Base-by-base conservation (phyloP, 2,888 invertebrate species). In the Pandemis cinnamomeana region DNA sequence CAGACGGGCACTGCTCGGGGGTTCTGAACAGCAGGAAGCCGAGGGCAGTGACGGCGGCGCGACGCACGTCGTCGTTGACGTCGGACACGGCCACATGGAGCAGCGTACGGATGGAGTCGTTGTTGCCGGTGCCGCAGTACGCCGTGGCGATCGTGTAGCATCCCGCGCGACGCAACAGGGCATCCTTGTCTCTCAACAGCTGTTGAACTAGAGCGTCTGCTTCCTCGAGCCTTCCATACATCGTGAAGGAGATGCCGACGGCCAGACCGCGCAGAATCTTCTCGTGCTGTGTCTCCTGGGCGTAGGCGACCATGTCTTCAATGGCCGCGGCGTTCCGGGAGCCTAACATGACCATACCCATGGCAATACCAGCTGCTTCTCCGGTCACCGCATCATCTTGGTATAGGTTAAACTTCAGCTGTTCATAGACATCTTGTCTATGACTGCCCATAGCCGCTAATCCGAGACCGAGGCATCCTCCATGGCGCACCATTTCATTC, bases 361-460 rank as follows among this genome's bases (percentile, higher is more conserved):
- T 99, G 0, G 99, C 99, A 80, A 99, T 97, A 76, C 99, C 99
- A 44, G 99, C 99, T 7, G 99, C 99, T 93, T 99, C 99, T 44
- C 99, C 99, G 41, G 99, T 99, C 0, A 99, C 98, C 0, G 99
- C 99, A 91, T 99, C 99, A 90, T 99, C 99, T 92, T 99, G 99
- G 85, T 99, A 99, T 75, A 99, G 95, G 91, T 99, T 99, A 87
- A 98, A 98, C 87, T 99, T 99, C 10, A 99, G 95, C 88, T 99
- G 98, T 85, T 99, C 99, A 87, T 99, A 99, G 7, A 99, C 97
- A 91, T 99, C 99, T 89, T 97, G 96, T 63, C 99, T 95, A 86
- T 99, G 98, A 0, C 99, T 99, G 13, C 99, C 99, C 98, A 99
- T 99, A 0, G 99, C 99, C 48, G 99, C 99, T 72, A 99, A 94